Evolutionary conservation across 2,888 invertebrate genomes (phyloP), one percentile per base, ranked within the genome.

Genomic region (Ectobius pallidus): DNA sequence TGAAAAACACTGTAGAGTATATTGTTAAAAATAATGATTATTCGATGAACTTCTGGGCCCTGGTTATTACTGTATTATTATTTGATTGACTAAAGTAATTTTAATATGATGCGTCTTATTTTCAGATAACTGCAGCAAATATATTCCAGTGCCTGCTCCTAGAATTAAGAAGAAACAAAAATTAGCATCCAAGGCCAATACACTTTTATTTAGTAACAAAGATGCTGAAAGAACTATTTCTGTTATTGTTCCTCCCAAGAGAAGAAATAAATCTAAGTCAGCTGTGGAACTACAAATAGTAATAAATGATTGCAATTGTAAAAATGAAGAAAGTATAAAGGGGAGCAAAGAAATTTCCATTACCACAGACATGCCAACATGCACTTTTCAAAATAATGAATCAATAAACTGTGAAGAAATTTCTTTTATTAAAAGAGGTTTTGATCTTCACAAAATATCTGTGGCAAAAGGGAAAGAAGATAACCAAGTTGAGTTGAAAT

Each of bases 61-160:
- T n/a, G n/a, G n/a, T n/a, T n/a, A n/a, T n/a, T n/a, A n/a, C n/a
- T n/a, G n/a, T n/a, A n/a, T n/a, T n/a, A n/a, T n/a, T n/a, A n/a
- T n/a, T n/a, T n/a, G n/a, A n/a, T n/a, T n/a, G n/a, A n/a, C n/a
- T n/a, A n/a, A n/a, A n/a, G n/a, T n/a, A n/a, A n/a, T n/a, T n/a
- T n/a, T n/a, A n/a, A n/a, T n/a, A n/a, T n/a, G n/a, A n/a, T n/a
- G n/a, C n/a, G n/a, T n/a, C n/a, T n/a, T n/a, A n/a, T n/a, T n/a
- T n/a, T n/a, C 68, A 68, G 68, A 32, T 27, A 9, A 52, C 14
- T 22, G 18, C 14, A n/a, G 2, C 6, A 30, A 27, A 2, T 27
- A 39, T 16, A 34, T 39, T 25, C 69, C 69, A 42, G 62, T 46
- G 32, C 72, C 72, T 58, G 67, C 72, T 16, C 69, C 72, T 9